phyloP scores from a whole-genome alignment of 2,888 invertebrate genomes.

The Rhagonycha lutea region DNA sequence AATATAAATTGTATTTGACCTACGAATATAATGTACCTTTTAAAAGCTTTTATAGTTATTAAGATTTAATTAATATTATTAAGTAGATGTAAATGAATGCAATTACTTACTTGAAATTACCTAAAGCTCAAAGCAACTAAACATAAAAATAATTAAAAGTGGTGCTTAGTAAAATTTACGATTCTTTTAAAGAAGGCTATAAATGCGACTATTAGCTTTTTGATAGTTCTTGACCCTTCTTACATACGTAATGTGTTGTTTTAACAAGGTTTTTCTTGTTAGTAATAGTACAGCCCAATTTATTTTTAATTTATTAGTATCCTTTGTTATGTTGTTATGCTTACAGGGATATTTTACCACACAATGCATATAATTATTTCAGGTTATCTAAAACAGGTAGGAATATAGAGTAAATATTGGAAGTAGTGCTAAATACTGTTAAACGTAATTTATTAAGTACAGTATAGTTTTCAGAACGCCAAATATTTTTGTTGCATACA shows the following conservation, averaged over 20 bases:
- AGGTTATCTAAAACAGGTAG: not conserved
- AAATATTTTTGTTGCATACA: not conserved
- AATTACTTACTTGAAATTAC: not conserved
- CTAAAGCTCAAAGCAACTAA: not conserved
- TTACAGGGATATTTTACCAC: not conserved
- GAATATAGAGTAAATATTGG: not conserved
- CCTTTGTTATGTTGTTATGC: not conserved
- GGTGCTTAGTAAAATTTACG: not conserved
- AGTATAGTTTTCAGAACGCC: not conserved
- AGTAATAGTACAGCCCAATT: not conserved
- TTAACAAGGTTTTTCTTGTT: not conserved
- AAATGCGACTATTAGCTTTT: not conserved
- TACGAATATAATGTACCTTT: not conserved
- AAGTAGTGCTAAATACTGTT: not conserved
- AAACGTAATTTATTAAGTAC: not conserved
- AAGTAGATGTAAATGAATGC: not conserved
- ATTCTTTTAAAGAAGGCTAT: not conserved
- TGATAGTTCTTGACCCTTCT: not conserved
- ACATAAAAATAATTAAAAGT: not conserved
- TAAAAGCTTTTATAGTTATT: not conserved
- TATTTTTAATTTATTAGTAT: not conserved
- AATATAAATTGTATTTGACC: not conserved
- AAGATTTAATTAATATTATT: not conserved
- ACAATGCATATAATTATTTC: not conserved
- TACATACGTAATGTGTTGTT: not conserved